phyloP scores from a whole-genome alignment of 2,888 invertebrate species.

The Acleris sparsana region DNA sequence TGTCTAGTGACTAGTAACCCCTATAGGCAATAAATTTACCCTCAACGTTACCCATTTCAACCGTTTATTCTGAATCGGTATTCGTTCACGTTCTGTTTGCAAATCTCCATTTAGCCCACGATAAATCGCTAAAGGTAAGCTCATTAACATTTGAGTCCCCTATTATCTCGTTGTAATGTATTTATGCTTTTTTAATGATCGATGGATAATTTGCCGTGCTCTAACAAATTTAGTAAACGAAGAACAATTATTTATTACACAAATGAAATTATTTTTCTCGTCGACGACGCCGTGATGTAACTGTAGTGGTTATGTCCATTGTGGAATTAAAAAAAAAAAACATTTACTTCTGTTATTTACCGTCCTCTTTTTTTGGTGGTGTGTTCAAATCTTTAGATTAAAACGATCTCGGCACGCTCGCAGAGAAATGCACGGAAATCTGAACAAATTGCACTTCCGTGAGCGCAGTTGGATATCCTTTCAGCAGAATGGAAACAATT shows the following conservation, averaged over 20 bases:
- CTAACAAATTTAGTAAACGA: neutral
- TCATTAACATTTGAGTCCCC: conserved; percentile 51
- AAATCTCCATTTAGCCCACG: conserved; percentile 50
- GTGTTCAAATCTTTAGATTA: neutral
- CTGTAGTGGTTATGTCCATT: neutral
- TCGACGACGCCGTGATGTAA: neutral
- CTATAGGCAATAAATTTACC: conserved; percentile 32
- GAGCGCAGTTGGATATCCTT: conserved; percentile 10
- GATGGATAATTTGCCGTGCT: neutral
- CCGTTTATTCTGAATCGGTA: conserved; percentile 47
- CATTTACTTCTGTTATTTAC: too few relatives aligned
- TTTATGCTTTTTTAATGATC: conserved; percentile 18
- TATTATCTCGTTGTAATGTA: conserved; percentile 25
- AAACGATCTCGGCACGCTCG: neutral
- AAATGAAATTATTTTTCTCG: neutral
- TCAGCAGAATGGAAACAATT: conserved; percentile 20
- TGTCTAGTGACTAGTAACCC: conserved; percentile 9
- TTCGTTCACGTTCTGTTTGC: conserved; percentile 43
- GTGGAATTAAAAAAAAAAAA: too few relatives aligned
- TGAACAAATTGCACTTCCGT: conserved; percentile 17
- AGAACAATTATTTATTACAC: neutral
- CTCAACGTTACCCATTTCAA: conserved; percentile 44
- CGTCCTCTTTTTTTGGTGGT: too few relatives aligned
- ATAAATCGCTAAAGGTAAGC: conserved; percentile 57
- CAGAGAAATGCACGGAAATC: conserved; percentile 4